phyloP scores from a whole-genome alignment of 1,140 invertebrate genomes.

The Venustaconcha ellipsiformis region DNA sequence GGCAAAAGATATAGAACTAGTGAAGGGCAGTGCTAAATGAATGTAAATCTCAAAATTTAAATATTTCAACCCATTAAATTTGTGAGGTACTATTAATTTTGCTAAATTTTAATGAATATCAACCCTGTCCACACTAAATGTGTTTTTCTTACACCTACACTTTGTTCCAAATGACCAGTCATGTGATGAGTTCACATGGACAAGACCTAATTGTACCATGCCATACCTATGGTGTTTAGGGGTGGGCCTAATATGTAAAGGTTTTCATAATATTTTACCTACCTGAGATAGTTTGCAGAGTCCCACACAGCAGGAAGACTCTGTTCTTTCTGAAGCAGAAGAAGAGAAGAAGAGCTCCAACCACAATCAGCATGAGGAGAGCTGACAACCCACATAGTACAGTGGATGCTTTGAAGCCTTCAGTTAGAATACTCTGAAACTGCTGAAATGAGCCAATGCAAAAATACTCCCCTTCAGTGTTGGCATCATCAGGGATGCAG shows the following conservation, averaged over 20 bases:
- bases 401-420: conserved; percentile 79
- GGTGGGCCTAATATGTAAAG: neutral
- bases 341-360: conserved; percentile 85
- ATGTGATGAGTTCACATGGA: too few species aligned
- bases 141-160: too few species aligned
- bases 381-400: conserved; percentile 87
- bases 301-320: conserved; percentile 89
- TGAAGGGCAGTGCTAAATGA: too few species aligned
- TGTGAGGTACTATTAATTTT: too few species aligned
- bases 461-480: conserved; percentile 20
- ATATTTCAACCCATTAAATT: too few species aligned
- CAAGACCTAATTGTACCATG: too few species aligned
- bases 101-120: too few species aligned
- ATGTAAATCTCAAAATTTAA: too few species aligned
- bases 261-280: conserved; percentile 2
- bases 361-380: conserved; percentile 83
- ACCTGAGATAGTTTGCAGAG: conserved; percentile 27
- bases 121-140: too few species aligned
- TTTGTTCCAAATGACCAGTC: too few species aligned
- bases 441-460: conserved; percentile 88
- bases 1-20: too few species aligned
- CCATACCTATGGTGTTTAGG: too few species aligned
- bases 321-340: conserved; percentile 94
- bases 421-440: conserved; percentile 83
- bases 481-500: conserved; percentile 71